Conservation (phyloP, 2,888 invertebrate species). For the Troilus luridus region DNA sequence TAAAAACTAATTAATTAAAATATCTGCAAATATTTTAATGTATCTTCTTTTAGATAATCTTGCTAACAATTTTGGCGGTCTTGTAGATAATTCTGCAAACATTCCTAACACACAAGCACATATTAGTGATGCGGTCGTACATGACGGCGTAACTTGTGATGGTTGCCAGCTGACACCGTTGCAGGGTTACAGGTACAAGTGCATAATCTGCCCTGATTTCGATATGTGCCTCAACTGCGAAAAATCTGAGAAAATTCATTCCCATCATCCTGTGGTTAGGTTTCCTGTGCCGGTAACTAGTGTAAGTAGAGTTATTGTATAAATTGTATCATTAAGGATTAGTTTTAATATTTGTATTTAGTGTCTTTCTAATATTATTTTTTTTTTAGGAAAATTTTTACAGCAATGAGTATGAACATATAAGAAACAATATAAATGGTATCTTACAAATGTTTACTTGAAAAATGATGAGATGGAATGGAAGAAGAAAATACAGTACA, state of each 20-base stretch:
- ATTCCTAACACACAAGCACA: too few species aligned
- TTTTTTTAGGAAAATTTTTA: neutral
- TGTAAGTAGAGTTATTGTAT: slow-evolving; percentile 23
- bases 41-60: neutral
- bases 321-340: neutral
- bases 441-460: slow-evolving; percentile 11
- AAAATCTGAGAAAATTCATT: slow-evolving; percentile 75
- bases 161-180: slow-evolving; percentile 76
- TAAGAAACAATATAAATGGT: slow-evolving; percentile 18
- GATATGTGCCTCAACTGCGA: slow-evolving; percentile 87
- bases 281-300: slow-evolving; percentile 70
- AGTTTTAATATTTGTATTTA: neutral
- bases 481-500: neutral
- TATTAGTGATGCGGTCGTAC: neutral
- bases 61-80: neutral
- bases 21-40: neutral
- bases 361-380: neutral
- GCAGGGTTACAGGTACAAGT: slow-evolving; percentile 88
- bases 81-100: neutral
- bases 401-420: slow-evolving; percentile 3
- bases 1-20: too few species aligned
- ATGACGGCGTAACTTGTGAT: slow-evolving; percentile 74
- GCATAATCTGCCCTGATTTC: slow-evolving; percentile 83
- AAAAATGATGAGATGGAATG: neutral
- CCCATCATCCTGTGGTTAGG: slow-evolving; percentile 85